phyloP scores from a whole-genome alignment of 2,797 vertebrate genomes.

The Enteromius unitaeniatus region DNA sequence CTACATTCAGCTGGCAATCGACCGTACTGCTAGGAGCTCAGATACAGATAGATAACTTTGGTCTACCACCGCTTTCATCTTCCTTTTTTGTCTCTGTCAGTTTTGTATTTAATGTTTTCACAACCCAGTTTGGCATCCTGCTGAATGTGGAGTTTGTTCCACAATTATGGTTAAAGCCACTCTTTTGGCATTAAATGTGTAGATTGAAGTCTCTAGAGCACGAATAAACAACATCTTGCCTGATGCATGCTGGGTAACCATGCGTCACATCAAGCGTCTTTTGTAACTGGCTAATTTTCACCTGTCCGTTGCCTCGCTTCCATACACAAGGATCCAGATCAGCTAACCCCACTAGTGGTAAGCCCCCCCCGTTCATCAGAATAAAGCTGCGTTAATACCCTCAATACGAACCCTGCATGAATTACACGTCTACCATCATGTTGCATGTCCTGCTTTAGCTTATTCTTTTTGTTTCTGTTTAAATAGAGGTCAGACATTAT shows the following conservation, averaged over 20 bases:
- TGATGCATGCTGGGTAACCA: constrained; percentile 83
- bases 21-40: background rate
- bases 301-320: constrained; percentile 89
- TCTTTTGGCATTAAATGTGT: constrained; percentile 16
- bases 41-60: constrained; percentile 36
- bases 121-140: constrained; percentile 34
- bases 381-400: constrained; percentile 55
- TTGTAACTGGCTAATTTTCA: constrained; percentile 77
- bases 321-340: constrained; percentile 99
- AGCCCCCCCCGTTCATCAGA: constrained; percentile 82
- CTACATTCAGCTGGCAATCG: background rate
- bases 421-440: constrained; percentile 58
- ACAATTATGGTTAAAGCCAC: constrained; percentile 26
- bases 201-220: constrained; percentile 35
- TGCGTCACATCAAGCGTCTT: constrained; percentile 75
- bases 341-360: constrained; percentile 99
- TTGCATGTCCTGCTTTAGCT: constrained; percentile 29
- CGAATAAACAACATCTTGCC: constrained; percentile 60
- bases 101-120: constrained; percentile 57
- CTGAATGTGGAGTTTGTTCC: constrained; percentile 50
- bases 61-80: constrained; percentile 55
- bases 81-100: constrained; percentile 53
- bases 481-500: constrained; percentile 11
- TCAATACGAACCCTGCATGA: constrained; percentile 65
- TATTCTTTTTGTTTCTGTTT: constrained; percentile 18